Base-by-base conservation (phyloP, 2,888 invertebrate species). In the Shargacucullia verbasci region DNA sequence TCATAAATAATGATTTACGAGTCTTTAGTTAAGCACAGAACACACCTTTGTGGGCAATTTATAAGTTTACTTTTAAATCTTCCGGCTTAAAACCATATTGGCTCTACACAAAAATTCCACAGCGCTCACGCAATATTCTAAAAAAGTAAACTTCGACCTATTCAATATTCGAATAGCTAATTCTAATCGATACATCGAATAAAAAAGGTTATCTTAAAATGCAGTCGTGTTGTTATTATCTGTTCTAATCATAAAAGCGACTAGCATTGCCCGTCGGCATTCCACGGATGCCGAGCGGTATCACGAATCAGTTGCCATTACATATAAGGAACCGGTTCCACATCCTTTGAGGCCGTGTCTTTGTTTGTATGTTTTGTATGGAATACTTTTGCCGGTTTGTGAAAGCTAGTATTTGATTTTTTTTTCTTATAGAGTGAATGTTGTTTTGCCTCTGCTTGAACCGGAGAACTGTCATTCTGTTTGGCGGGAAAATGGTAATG, bases 271-370 rank as follows among this genome's bases (percentile, higher is more conserved):
- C 74, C 66, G 79, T 53, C 76, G 65, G 78, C 84, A 84, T 84
- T 80, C 84, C 76, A 70, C 65, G 76, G 74, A 78, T 81, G 73
- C 84, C 83, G 47, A 69, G 59, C 67, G 58, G 77, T 80, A 78
- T 82, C 82, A 75, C 73, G 78, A 80, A 67, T 76, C 73, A 66
- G 76, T 76, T 76, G 73, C 65, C 75, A 76, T 73, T 76, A 69
- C 66, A 71, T 58, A 79, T 77, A 78, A 70, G 62, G 59, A 78
- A 89, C 89, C 88, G 87, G 89, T 90, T 86, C 79, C 63, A 79
- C 84, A 83, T 86, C 85, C 86, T 85, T 87, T 75, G 80, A 81
- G 82, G 81, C 72, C 81, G 70, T 71, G 59, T 72, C 78, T 78
- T 78, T 78, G 73, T 84, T 79, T 80, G 73, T 83, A 79, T 80